Conservation (phyloP, 2,113 vertebrate species). For the Cinclus cinclus region DNA sequence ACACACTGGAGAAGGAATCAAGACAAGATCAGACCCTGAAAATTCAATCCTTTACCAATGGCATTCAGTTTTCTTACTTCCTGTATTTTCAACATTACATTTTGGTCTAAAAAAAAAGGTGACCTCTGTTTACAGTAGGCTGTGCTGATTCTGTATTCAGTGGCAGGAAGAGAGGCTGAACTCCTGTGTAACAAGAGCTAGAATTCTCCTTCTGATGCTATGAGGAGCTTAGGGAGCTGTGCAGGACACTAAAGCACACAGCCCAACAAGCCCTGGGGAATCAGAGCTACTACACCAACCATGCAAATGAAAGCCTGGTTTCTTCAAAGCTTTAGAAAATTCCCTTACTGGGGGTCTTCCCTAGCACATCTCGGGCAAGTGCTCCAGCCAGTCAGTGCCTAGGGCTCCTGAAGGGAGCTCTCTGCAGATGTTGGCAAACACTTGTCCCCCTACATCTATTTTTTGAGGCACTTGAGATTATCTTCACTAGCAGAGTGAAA, state of each 20-base stretch:
- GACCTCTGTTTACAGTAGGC: background rate
- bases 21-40: background rate
- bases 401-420: background rate
- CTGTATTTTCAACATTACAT: background rate
- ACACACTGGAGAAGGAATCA: slow-evolving; percentile 82
- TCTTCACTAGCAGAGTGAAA: background rate
- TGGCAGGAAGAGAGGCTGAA: background rate
- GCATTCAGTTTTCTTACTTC: background rate
- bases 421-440: background rate
- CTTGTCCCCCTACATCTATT: background rate
- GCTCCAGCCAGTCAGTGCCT: background rate
- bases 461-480: background rate
- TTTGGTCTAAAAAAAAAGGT: background rate
- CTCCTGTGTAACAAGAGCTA: background rate
- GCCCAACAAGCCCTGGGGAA: background rate
- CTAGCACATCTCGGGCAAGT: background rate
- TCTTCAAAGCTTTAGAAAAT: background rate
- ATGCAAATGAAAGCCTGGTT: background rate
- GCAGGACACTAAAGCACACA: background rate
- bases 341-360: background rate
- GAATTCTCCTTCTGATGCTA: background rate
- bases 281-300: background rate
- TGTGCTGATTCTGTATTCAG: background rate
- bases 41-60: background rate
- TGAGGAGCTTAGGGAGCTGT: background rate